Base-by-base conservation (phyloP, 2,113 vertebrate species). In the Apteryx owenii region DNA sequence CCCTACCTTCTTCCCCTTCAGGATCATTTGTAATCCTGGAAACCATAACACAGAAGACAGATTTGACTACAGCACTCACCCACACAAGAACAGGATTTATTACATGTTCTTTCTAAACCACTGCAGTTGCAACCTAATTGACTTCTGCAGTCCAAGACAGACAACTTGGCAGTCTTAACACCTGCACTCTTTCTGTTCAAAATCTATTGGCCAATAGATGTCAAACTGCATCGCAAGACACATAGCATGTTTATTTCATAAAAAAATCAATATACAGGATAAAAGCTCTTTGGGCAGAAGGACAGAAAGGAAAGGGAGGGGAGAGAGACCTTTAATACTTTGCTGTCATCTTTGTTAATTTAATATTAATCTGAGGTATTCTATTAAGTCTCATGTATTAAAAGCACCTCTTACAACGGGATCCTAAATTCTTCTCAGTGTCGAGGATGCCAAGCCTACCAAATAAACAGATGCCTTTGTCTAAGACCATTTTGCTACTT, bases 381-480 rank as follows among this genome's bases (percentile, higher is more conserved):
- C 97, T 97, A 97, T 98, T 98, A 97, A 98, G 95, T 96, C 96
- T 96, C 97, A 90, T 75, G 83, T 96, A 97, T 92, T 96, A 96
- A 97, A 98, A 97, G 94, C 95, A 89, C 95, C 88, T 85, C 96
- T 97, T 97, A 93, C 96, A 93, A 96, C 42, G 48, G 89, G 95
- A 95, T 97, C 97, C 96, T 97, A 97, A 97, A 97, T 96, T 97
- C 96, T 96, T 95, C 96, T 96, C 97, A 95, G 96, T 93, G 95
- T 98, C 97, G 95, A 93, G 96, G 87, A 97, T 96, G 93, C 97
- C 98, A 97, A 98, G 91, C 78, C 95, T 75, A 96, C 87, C 96
- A 97, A 98, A 94, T 96, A 96, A 97, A 97, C 96, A 96, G 95
- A 94, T 94, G 97, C 91, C 93, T 95, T 48, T 7, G 7, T 75